A percentile compares a stretch with the other conserved stretches of the same genome.
Evolutionary conservation across 2,113 vertebrate genomes (phyloP).

Genomic region (Serinus canaria): DNA sequence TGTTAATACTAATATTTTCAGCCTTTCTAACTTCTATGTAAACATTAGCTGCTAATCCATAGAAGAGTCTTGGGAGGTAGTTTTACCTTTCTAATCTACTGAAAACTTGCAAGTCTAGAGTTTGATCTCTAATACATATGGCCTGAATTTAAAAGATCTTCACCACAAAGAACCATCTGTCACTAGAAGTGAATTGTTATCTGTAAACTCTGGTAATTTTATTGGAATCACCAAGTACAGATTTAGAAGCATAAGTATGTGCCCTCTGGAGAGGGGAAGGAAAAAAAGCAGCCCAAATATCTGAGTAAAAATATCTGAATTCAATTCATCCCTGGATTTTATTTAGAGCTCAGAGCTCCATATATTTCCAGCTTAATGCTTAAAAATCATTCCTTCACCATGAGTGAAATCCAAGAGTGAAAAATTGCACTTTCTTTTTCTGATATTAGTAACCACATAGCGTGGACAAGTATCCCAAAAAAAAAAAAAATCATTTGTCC

Average conservation of each 20-base stretch:
- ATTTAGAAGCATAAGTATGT: background rate
- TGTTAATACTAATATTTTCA: background rate
- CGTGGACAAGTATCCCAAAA: background rate
- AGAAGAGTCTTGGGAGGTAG: background rate
- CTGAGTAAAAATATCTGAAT: background rate
- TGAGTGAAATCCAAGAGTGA: background rate
- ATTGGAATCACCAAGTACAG: background rate
- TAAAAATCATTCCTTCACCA: background rate
- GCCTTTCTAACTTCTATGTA: background rate
- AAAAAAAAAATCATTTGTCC: background rate
- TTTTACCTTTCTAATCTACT: background rate
- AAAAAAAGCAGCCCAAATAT: background rate
- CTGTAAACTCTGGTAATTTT: background rate
- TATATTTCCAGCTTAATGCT: background rate
- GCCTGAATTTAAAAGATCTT: background rate
- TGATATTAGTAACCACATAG: rapidly evolving
- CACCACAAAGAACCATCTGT: background rate
- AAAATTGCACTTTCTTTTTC: background rate
- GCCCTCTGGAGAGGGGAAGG: background rate
- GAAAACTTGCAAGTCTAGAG: background rate
- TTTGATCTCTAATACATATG: background rate
- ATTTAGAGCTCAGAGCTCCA: background rate
- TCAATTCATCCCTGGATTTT: background rate
- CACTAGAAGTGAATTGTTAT: background rate
- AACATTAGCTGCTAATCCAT: background rate